Conservation (phyloP, 2,113 vertebrate genomes). For the Prochilodus magdalenae region DNA sequence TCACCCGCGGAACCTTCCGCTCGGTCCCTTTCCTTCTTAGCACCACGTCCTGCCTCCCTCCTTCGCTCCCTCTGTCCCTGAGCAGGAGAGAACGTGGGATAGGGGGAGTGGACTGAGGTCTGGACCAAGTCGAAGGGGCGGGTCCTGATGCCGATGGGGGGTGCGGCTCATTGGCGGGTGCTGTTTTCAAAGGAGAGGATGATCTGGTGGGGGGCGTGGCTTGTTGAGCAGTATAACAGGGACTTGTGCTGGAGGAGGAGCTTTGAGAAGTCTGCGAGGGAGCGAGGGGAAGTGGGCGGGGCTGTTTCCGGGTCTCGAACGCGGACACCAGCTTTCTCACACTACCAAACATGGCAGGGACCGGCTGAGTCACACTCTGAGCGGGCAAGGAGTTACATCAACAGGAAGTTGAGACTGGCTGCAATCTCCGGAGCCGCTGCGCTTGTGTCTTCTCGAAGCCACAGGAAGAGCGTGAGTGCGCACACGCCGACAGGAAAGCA, state of each 20-base stretch:
- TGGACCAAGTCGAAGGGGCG: background rate
- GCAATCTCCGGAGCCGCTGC: background rate
- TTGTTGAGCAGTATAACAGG: background rate
- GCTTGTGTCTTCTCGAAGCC: background rate
- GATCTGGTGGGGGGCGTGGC: too few species aligned
- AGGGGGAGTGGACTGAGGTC: background rate
- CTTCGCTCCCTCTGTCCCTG: background rate
- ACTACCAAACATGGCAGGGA: conserved; percentile 57
- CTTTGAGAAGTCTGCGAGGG: background rate
- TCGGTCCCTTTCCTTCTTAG: background rate
- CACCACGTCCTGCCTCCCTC: background rate
- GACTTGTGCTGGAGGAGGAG: background rate
- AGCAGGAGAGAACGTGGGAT: background rate
- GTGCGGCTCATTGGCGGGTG: background rate
- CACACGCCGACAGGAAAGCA: background rate
- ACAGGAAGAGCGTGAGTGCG: background rate
- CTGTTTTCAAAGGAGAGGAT: background rate
- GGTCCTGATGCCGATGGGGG: background rate
- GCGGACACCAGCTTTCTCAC: conserved; percentile 61
- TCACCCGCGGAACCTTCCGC: conserved; percentile 3
- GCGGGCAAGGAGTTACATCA: conserved; percentile 23
- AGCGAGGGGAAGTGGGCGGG: conserved; percentile 32
- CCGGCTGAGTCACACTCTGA: conserved; percentile 15
- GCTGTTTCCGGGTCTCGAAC: conserved; percentile 55
- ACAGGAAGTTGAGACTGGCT: conserved; percentile 16